Evolutionary conservation across 2,888 invertebrate genomes (phyloP).

Genomic region (Aspidiotus destructor): DNA sequence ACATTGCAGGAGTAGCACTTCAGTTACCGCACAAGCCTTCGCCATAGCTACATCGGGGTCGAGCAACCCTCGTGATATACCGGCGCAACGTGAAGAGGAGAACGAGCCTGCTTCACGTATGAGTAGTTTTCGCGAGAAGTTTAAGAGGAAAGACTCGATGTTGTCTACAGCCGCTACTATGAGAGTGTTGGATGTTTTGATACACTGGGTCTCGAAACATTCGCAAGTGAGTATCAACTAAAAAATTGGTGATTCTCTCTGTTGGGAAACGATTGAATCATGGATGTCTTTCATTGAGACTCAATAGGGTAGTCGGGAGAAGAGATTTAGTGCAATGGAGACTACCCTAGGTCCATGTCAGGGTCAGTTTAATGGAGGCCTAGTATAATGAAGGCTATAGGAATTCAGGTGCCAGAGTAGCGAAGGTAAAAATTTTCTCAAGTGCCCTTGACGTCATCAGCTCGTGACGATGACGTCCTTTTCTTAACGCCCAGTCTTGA

Average conservation of each 20-base stretch:
- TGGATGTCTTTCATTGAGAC: too few species aligned
- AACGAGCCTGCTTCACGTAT: conserved; percentile 22
- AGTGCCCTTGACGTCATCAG: background rate
- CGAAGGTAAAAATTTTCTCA: too few species aligned
- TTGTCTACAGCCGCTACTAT: conserved; percentile 90
- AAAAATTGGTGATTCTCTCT: too few species aligned
- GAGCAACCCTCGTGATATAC: conserved; percentile 65
- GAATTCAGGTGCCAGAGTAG: too few species aligned
- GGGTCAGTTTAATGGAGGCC: too few species aligned
- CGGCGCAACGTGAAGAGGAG: conserved; percentile 36
- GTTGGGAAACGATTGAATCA: too few species aligned
- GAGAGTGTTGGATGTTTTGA: conserved; percentile 78
- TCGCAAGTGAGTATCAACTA: conserved; percentile 49
- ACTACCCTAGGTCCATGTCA: too few species aligned
- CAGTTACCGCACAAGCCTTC: conserved; percentile 79
- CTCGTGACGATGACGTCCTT: background rate
- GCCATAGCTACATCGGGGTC: conserved; percentile 84
- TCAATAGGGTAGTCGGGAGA: too few species aligned
- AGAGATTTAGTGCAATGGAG: too few species aligned
- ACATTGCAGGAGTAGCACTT: conserved; percentile 62
- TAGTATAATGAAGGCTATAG: too few species aligned
- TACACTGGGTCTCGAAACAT: conserved; percentile 88
- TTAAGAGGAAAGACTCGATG: conserved; percentile 56
- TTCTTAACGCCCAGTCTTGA: too few species aligned
- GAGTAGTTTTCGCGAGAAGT: conserved; percentile 41